A percentile compares a stretch with the other conserved stretches of the same genome.
phyloP scores from a whole-genome alignment of 2,113 vertebrate genomes.

The Myrmophylax atrothorax region DNA sequence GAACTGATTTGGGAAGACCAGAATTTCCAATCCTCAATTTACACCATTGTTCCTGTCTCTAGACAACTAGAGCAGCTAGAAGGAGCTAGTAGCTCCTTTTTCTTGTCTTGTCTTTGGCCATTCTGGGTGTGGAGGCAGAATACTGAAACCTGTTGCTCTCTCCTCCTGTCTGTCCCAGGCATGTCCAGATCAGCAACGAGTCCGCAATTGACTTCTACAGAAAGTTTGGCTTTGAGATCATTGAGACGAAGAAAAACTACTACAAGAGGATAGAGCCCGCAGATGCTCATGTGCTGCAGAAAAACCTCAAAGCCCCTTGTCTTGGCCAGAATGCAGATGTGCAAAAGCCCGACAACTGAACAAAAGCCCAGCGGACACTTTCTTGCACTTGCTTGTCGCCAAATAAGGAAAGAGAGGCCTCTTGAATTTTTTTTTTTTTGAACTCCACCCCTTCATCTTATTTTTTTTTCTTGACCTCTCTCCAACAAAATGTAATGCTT shows the following conservation, averaged over 20 bases:
- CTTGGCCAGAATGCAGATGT: constrained; percentile 87
- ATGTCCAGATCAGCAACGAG: constrained; percentile 99
- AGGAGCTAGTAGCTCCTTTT: not conserved
- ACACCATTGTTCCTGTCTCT: not conserved
- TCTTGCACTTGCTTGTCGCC: constrained; percentile 85
- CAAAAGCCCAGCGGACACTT: constrained; percentile 74
- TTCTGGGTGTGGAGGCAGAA: not conserved
- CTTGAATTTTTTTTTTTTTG: constrained; percentile 15
- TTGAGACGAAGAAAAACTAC: constrained; percentile 99
- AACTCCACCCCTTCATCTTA: constrained; percentile 16
- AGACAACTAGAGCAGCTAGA: not conserved
- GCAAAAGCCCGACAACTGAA: constrained; percentile 88
- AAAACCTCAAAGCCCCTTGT: constrained; percentile 90
- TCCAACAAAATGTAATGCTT: constrained; percentile 70
- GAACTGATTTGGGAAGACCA: not conserved
- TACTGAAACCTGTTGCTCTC: not conserved
- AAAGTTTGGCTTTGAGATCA: constrained; percentile 99
- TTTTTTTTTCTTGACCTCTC: constrained; percentile 55
- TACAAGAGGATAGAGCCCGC: constrained; percentile 99
- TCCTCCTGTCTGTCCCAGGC: constrained; percentile 74
- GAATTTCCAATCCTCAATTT: not conserved
- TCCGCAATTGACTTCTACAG: constrained; percentile 99
- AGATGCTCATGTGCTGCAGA: constrained; percentile 98
- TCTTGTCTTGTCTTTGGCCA: not conserved
- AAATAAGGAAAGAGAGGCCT: constrained; percentile 84